Evolutionary conservation across 2,888 invertebrate genomes (phyloP), one percentile per base, ranked within the genome.

Genomic region (Drosophila emarginata): DNA sequence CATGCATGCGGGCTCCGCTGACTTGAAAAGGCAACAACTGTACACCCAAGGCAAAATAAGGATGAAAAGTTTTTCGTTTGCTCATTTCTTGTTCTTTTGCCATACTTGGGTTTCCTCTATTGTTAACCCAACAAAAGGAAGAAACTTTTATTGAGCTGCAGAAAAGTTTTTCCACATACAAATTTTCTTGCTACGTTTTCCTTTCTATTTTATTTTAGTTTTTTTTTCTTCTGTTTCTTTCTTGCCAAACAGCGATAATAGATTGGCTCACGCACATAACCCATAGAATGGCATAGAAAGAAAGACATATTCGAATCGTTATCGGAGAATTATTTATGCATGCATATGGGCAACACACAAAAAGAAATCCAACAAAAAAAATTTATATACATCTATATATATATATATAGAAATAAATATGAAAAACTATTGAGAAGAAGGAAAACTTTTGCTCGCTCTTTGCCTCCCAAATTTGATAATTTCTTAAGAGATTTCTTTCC

Each of bases 321-420:
- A 83, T 88, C 87, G 61, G 70, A 67, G 86, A 77, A 88, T 88
- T 82, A 82, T 86, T 81, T 81, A 86, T 82, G 87, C 87, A 88
- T 79, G 88, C 82, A 87, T 72, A 68, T 72, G 72, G 58, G 32
- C 58, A 61, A 52, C 57, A 64, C 58, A 39, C 15, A 53, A 64
- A 70, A 64, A 65, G 58, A 72, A 57, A 72, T 45, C 12, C 45
- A 45, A 45, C 18, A 21, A 1, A 18, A 12, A 36, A 26, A 23
- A 23, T n/a, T n/a, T n/a, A n/a, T n/a, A n/a, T n/a, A n/a, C n/a
- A n/a, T n/a, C n/a, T n/a, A n/a, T n/a, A n/a, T n/a, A n/a, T n/a
- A 14, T 15, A 14, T 4, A 3, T 15, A 14, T 11, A 50, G 12
- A 12, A 21, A 45, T 11, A 45, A 12, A 45, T 21, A 45, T 18